These are phyloP conservation scores for Ispidina picta DNA, from an alignment of 2,797 vertebrate genomes.

Conservation along the genomic window DNA sequence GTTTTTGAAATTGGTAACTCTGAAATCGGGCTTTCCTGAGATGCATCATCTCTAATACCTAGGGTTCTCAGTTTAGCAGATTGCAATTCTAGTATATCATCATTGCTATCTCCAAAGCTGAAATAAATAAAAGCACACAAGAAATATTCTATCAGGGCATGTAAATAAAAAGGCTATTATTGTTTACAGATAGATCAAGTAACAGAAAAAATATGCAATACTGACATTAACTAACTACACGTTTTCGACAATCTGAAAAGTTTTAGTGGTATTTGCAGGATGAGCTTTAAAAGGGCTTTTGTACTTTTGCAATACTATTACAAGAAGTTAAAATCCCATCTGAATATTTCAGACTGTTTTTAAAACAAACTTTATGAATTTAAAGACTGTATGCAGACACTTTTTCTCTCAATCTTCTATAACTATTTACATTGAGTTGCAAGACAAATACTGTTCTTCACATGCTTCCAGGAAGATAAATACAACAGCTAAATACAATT, in stretches of 20 bases:
- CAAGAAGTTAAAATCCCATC: not conserved
- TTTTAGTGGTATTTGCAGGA: not conserved
- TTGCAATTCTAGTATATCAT: not conserved
- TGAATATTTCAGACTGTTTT: not conserved
- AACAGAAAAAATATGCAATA: not conserved
- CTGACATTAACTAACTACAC: not conserved
- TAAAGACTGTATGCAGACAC: not conserved
- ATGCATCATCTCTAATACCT: not conserved
- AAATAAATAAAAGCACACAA: slow-evolving; percentile 11
- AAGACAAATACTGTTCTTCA: not conserved
- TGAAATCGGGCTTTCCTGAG: not conserved
- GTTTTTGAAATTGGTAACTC: not conserved
- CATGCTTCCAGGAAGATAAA: not conserved
- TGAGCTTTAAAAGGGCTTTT: not conserved
- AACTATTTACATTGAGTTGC: not conserved
- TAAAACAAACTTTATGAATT: not conserved
- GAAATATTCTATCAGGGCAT: not conserved
- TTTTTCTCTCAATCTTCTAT: not conserved
- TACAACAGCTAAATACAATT: not conserved
- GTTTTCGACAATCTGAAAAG: not conserved
- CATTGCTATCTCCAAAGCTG: slow-evolving; percentile 42
- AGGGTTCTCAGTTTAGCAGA: not conserved
- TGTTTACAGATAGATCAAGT: not conserved
- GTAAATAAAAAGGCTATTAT: not conserved
- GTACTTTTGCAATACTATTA: not conserved